phyloP scores from a whole-genome alignment of 2,113 vertebrate genomes.

The Gavialis gangeticus region DNA sequence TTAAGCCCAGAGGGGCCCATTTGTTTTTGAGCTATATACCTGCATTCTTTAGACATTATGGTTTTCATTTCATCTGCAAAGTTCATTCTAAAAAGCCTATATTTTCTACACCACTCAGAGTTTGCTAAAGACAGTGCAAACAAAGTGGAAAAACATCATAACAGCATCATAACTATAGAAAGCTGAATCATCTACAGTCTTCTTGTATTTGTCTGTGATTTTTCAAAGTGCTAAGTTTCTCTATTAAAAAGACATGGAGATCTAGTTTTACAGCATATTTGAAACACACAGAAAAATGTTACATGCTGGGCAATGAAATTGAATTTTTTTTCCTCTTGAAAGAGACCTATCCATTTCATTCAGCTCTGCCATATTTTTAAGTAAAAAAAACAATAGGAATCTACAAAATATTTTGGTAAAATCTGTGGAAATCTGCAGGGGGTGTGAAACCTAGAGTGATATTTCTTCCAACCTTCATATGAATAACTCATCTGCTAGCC shows the following conservation, averaged over 20 bases:
- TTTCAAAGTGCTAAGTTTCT: slow-evolving; percentile 75
- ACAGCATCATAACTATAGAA: slow-evolving; percentile 60
- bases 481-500: slow-evolving; percentile 67
- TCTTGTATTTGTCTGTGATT: slow-evolving; percentile 64
- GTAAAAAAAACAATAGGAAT: slow-evolving; percentile 78
- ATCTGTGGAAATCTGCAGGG: slow-evolving; percentile 72
- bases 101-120: slow-evolving; percentile 45
- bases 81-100: slow-evolving; percentile 23
- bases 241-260: slow-evolving; percentile 79
- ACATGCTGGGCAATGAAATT: slow-evolving; percentile 84
- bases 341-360: slow-evolving; percentile 77
- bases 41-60: neutral
- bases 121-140: slow-evolving; percentile 58
- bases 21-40: slow-evolving; percentile 16
- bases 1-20: slow-evolving; percentile 20
- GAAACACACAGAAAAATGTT: slow-evolving; percentile 78
- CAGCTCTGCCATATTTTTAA: slow-evolving; percentile 78
- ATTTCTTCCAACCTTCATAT: slow-evolving; percentile 70
- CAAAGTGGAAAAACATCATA: slow-evolving; percentile 45
- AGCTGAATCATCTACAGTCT: slow-evolving; percentile 61
- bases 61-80: slow-evolving; percentile 11
- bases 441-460: slow-evolving; percentile 59
- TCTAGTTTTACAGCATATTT: slow-evolving; percentile 81
- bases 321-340: slow-evolving; percentile 80
- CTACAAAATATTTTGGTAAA: slow-evolving; percentile 82